Percentiles rank a stretch among this genome's conserved stretches.
These are phyloP conservation scores for Eurois occulta DNA, from an alignment of 2,888 invertebrate genomes.

Conservation along the genomic window DNA sequence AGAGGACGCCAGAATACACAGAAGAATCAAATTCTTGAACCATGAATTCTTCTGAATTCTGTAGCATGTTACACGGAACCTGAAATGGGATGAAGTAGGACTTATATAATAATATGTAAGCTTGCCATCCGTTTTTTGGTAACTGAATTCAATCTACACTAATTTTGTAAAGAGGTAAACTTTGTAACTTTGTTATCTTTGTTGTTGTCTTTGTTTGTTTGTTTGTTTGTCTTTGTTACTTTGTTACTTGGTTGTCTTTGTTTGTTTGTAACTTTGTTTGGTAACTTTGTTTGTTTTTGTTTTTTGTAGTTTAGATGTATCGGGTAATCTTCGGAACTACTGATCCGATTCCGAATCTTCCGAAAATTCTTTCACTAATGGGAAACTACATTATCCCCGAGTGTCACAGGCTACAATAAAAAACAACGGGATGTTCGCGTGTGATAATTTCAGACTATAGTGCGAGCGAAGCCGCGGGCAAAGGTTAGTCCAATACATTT, in stretches of 20 bases:
- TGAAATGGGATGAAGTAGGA: conserved; percentile 75
- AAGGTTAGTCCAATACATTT: too few species aligned
- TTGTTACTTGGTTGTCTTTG: too few species aligned
- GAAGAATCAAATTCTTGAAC: conserved; percentile 98
- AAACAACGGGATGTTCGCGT: neutral
- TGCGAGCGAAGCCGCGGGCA: too few species aligned
- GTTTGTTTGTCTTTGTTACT: too few species aligned
- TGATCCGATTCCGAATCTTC: too few species aligned
- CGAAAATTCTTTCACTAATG: too few species aligned
- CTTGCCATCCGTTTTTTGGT: neutral
- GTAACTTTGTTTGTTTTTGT: too few species aligned
- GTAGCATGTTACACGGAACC: conserved; percentile 98
- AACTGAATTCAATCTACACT: neutral
- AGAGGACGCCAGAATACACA: conserved; percentile 99
- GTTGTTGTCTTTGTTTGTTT: too few species aligned
- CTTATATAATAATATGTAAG: neutral
- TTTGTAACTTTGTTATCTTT: neutral
- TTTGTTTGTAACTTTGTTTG: too few species aligned
- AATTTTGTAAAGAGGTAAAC: neutral
- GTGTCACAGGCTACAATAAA: neutral
- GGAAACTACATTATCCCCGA: too few species aligned
- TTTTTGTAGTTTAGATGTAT: too few species aligned
- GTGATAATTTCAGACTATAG: neutral
- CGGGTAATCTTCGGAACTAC: too few species aligned
- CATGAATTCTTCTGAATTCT: conserved; percentile 98